These are phyloP conservation scores for Caenorhabditis panamensis DNA, from an alignment of 2,888 invertebrate genomes.

Conservation along the genomic window DNA sequence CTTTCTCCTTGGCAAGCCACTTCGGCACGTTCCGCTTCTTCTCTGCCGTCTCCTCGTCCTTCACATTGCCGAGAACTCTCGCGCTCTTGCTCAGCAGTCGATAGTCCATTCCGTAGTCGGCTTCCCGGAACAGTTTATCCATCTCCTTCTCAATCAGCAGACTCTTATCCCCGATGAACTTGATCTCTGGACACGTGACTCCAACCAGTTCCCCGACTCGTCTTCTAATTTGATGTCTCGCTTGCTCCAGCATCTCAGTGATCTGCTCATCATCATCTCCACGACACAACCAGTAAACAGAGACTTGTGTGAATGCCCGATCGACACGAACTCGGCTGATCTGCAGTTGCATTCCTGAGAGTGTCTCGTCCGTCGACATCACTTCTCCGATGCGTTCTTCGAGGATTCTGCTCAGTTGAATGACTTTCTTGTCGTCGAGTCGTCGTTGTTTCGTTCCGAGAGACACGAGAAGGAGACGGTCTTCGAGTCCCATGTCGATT, in stretches of 20 bases:
- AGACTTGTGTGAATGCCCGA: constrained; percentile 48
- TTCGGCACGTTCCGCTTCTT: constrained; percentile 22
- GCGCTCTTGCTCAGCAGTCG: constrained; percentile 59
- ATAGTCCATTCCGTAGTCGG: constrained; percentile 69
- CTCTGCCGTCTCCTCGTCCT: constrained; percentile 2
- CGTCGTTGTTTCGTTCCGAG: constrained; percentile 57
- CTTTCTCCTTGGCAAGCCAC: constrained; percentile 8
- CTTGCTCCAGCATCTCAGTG: constrained; percentile 41
- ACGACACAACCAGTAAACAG: constrained; percentile 50
- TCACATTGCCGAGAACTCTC: constrained; percentile 57
- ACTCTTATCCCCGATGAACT: constrained; percentile 54
- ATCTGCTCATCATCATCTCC: constrained; percentile 57
- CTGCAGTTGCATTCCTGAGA: constrained; percentile 36
- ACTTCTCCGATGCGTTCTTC: constrained; percentile 57
- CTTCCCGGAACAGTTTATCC: constrained; percentile 65
- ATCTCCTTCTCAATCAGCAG: constrained; percentile 64
- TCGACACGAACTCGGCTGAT: constrained; percentile 52
- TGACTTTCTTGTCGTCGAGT: constrained; percentile 66
- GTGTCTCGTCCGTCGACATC: constrained; percentile 52
- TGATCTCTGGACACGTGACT: constrained; percentile 63
- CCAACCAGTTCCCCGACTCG: constrained; percentile 58
- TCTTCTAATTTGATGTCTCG: constrained; percentile 51
- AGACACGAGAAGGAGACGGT: constrained; percentile 56
- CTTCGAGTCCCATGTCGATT: constrained; percentile 64
- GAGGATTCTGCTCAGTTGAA: constrained; percentile 59